Evolutionary conservation across 2,113 vertebrate species (phyloP).

Genomic region (Pelvicachromis taeniatus): DNA sequence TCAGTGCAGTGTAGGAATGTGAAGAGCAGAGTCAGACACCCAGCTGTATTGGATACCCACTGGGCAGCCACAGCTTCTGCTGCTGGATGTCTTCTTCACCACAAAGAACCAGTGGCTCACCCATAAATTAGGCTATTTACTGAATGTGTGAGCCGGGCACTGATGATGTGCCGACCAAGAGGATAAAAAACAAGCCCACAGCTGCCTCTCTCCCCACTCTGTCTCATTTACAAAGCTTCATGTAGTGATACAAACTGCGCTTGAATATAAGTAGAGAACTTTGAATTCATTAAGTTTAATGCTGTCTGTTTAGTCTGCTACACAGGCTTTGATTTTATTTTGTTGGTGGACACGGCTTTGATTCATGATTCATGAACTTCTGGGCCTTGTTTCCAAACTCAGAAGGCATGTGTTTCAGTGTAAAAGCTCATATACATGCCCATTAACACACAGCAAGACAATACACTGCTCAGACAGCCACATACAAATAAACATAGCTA

Average conservation of each 20-base stretch:
- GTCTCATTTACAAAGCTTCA: background rate
- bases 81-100: constrained; percentile 16
- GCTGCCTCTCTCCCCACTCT: background rate
- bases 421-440: background rate
- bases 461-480: background rate
- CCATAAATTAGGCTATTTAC: constrained; percentile 49
- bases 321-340: background rate
- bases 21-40: constrained; percentile 24
- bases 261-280: background rate
- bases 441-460: background rate
- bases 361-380: background rate
- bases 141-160: constrained; percentile 32
- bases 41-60: constrained; percentile 44
- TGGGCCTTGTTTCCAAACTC: background rate
- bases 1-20: constrained; percentile 12
- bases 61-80: constrained; percentile 8
- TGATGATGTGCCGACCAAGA: constrained; percentile 28
- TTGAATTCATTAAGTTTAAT: background rate
- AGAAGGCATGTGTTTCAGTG: background rate
- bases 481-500: background rate
- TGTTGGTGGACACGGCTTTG: background rate
- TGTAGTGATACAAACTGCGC: background rate
- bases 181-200: constrained; percentile 1
- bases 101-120: constrained; percentile 30
- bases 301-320: background rate